A percentile compares a stretch with the other conserved stretches of the same genome.
phyloP scores from a whole-genome alignment of 2,113 vertebrate genomes.

The Dunckerocampus dactyliophorus region DNA sequence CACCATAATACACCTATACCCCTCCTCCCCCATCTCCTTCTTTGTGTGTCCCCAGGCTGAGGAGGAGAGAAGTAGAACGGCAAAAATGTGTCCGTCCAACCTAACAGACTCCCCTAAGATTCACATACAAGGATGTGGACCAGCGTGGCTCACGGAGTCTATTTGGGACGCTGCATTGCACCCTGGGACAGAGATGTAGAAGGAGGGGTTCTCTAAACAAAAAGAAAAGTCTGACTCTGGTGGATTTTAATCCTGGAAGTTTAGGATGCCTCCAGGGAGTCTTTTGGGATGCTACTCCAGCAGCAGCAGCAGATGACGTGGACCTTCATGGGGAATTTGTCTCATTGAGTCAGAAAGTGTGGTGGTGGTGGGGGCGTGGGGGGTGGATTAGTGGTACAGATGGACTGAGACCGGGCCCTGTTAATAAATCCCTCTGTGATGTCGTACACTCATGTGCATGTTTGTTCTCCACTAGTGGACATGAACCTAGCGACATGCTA shows the following conservation, averaged over 20 bases:
- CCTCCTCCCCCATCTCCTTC: slow-evolving; percentile 14
- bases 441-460: neutral
- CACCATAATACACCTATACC: slow-evolving; percentile 25
- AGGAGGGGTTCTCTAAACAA: slow-evolving; percentile 18
- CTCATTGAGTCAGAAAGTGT: no score
- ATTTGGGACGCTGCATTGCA: slow-evolving; percentile 13
- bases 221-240: slow-evolving; percentile 30
- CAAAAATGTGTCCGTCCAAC: slow-evolving; percentile 16
- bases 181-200: slow-evolving; percentile 12
- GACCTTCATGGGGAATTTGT: no score
- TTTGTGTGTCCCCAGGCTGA: slow-evolving; percentile 57
- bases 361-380: neutral
- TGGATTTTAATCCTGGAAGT: slow-evolving; percentile 50
- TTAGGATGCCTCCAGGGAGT: slow-evolving; percentile 50
- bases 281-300: no score
- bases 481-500: slow-evolving; percentile 42
- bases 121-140: slow-evolving; percentile 3
- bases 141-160: neutral
- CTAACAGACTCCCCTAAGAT: neutral
- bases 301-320: no score
- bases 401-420: neutral
- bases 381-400: slow-evolving; percentile 3
- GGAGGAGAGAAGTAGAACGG: slow-evolving; percentile 60
- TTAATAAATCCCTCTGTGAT: slow-evolving; percentile 3
- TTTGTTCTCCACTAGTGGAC: slow-evolving; percentile 23